A percentile compares a stretch with the other conserved stretches of the same genome.
Conservation (phyloP, 2,888 invertebrate species). For the Eupithecia tripunctaria region DNA sequence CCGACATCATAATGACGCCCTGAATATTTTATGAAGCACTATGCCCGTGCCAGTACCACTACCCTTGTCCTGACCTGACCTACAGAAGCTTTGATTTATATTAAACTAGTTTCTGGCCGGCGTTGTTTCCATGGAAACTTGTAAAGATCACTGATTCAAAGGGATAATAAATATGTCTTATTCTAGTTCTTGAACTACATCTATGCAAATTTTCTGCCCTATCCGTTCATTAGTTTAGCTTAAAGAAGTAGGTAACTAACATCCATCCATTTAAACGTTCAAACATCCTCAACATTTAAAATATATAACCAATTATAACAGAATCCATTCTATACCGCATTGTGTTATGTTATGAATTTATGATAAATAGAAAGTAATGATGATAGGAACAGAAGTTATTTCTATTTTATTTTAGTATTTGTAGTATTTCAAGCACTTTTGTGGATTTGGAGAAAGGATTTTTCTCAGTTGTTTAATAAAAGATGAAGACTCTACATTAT, state of each 20-base stretch:
- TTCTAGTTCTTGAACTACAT: no score
- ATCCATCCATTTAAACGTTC: no score
- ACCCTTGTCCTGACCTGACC: conserved; percentile 36
- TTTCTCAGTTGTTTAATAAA: not conserved
- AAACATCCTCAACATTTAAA: no score
- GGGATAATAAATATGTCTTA: no score
- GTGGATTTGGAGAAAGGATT: not conserved
- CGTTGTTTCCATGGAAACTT: no score
- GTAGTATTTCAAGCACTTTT: not conserved
- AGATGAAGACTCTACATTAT: not conserved
- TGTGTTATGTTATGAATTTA: not conserved
- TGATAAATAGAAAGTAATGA: not conserved
- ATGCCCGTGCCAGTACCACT: conserved; percentile 16
- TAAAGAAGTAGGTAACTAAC: no score
- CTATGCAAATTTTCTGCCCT: no score
- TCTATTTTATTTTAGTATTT: not conserved
- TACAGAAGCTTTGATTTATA: conserved; percentile 23
- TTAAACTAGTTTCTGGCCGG: no score
- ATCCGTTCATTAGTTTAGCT: no score
- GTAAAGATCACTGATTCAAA: no score
- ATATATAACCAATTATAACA: no score
- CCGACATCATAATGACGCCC: conserved; percentile 19
- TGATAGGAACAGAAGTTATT: not conserved
- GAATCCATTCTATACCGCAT: no score
- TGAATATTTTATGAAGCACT: conserved; percentile 32